Evolutionary conservation across 2,113 vertebrate species (phyloP).

Genomic region (Eulacestoma nigropectus): DNA sequence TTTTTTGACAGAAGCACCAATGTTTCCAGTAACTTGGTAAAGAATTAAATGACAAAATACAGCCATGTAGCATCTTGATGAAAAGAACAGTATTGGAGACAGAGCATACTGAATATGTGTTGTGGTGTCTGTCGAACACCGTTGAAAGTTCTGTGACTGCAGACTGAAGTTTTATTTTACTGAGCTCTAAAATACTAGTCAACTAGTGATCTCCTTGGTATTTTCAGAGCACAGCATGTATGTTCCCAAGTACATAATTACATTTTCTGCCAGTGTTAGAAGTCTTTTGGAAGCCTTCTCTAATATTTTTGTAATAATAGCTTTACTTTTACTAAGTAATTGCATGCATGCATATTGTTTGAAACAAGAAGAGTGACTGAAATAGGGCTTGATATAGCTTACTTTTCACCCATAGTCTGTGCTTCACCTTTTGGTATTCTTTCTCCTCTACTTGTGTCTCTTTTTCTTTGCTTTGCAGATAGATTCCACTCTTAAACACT

Average conservation of each 20-base stretch:
- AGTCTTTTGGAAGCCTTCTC: neutral
- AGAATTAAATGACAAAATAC: neutral
- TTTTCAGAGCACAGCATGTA: neutral
- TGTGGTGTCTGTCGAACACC: neutral
- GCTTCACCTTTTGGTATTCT: neutral
- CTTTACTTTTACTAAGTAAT: neutral
- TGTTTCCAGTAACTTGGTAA: neutral
- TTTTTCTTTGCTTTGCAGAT: neutral
- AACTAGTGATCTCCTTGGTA: neutral
- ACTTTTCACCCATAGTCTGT: neutral
- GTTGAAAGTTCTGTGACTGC: neutral
- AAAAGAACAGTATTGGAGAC: neutral
- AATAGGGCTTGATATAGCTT: neutral
- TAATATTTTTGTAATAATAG: neutral
- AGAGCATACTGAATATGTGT: neutral
- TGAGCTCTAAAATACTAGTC: neutral
- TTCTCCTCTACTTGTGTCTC: neutral
- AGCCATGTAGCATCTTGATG: neutral
- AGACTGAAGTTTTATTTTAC: neutral
- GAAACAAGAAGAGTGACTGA: neutral
- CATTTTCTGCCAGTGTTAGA: neutral
- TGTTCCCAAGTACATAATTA: neutral
- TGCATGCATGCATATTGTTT: neutral
- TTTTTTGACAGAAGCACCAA: neutral
- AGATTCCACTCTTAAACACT: neutral